A percentile compares a stretch with the other conserved stretches of the same genome.
phyloP scores from a whole-genome alignment of 2,888 invertebrate genomes.

The Phengaris alcon region DNA sequence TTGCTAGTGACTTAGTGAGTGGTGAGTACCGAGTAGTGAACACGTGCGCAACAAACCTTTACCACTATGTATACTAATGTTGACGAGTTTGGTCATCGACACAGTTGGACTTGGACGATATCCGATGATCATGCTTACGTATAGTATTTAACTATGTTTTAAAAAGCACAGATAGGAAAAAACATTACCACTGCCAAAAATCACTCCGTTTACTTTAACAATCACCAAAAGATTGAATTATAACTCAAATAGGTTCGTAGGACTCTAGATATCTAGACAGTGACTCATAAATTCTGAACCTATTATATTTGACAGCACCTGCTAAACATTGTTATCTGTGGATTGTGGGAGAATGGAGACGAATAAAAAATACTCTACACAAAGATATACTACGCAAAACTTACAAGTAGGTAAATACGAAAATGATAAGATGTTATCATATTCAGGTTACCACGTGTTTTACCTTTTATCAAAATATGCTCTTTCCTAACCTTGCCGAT shows the following conservation, averaged over 20 bases:
- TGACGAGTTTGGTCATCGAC: background rate
- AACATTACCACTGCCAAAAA: too few relatives aligned
- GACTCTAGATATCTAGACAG: too few relatives aligned
- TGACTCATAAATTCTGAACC: too few relatives aligned
- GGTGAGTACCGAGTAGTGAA: background rate
- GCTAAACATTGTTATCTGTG: slow-evolving; percentile 5
- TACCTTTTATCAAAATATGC: background rate
- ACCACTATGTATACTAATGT: slow-evolving; percentile 19
- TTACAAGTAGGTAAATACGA: background rate
- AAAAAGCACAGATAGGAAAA: too few relatives aligned
- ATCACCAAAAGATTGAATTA: too few relatives aligned
- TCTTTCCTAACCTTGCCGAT: background rate
- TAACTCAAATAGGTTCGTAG: too few relatives aligned
- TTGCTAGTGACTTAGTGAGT: too few relatives aligned
- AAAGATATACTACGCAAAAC: background rate
- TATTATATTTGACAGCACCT: background rate
- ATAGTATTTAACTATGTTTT: too few relatives aligned
- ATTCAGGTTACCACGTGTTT: slow-evolving; percentile 17
- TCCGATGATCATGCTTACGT: too few relatives aligned
- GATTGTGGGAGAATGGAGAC: background rate
- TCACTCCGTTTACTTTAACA: too few relatives aligned
- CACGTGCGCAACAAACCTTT: slow-evolving; percentile 14
- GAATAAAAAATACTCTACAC: background rate
- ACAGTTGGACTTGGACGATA: background rate
- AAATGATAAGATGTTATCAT: background rate